phyloP scores from a whole-genome alignment of 1,140 invertebrate species.

The Adoxophyes honmai region DNA sequence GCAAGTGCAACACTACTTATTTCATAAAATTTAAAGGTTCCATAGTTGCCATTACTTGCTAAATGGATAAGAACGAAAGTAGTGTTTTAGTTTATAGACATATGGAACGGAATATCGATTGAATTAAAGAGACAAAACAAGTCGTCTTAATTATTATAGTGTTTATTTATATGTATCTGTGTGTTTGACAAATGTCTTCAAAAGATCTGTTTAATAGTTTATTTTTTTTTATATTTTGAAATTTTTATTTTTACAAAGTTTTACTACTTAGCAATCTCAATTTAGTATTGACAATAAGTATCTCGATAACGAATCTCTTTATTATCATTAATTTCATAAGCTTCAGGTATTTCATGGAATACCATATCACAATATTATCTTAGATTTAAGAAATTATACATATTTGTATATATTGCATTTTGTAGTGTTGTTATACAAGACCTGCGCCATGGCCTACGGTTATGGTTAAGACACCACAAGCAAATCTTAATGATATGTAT shows the following conservation, averaged over 20 bases:
- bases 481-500: slow-evolving; percentile 25
- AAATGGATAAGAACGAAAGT: no score
- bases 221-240: background rate
- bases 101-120: no score
- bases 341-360: background rate
- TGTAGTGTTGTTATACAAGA: background rate
- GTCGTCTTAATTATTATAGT: no score
- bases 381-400: slow-evolving; percentile 33
- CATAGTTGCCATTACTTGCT: no score
- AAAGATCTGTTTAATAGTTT: background rate
- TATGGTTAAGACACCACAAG: background rate
- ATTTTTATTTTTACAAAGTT: no score
- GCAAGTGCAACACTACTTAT: no score
- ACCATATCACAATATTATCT: slow-evolving; percentile 42
- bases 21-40: no score
- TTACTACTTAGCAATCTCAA: background rate
- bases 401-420: slow-evolving; percentile 22
- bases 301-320: background rate
- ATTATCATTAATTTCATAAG: background rate
- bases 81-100: no score
- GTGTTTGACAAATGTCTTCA: no score
- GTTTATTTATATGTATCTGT: no score
- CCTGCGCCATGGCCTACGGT: background rate
- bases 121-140: no score
- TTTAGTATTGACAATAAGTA: slow-evolving; percentile 8